Evolutionary conservation across 1,140 invertebrate species (phyloP).

Genomic region (Xylocopa sonorina): DNA sequence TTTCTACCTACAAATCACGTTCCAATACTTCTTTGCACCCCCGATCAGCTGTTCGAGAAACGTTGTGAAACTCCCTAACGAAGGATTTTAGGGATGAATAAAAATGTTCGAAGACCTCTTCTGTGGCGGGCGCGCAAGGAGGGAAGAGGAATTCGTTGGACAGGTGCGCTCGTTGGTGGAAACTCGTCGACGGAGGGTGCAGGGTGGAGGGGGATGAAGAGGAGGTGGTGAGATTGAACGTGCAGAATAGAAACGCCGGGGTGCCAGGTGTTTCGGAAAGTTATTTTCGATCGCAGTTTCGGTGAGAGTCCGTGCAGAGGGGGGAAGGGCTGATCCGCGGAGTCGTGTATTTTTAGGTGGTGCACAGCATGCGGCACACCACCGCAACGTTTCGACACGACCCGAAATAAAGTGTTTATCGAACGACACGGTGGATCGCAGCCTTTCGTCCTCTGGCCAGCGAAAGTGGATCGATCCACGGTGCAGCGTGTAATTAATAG

Average conservation of each 20-base stretch:
- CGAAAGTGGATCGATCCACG: conserved; percentile 50
- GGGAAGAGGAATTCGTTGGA: conserved; percentile 19
- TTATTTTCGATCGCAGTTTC: conserved; percentile 74
- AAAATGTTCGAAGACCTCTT: background rate
- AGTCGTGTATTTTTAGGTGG: conserved; percentile 73
- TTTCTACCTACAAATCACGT: too few species aligned
- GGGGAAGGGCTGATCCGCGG: conserved; percentile 48
- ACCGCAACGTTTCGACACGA: conserved; percentile 72
- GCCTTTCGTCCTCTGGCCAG: conserved; percentile 16
- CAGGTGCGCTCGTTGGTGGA: conserved; percentile 46
- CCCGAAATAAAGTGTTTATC: conserved; percentile 77
- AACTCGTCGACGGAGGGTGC: background rate
- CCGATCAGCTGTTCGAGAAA: too few species aligned
- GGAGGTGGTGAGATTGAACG: conserved; percentile 29
- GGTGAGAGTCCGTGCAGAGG: conserved; percentile 36
- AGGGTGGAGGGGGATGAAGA: background rate
- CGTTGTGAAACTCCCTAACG: background rate
- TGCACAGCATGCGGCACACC: conserved; percentile 70
- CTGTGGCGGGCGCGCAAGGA: too few species aligned
- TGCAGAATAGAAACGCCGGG: conserved; percentile 61
- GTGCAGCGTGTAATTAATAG: conserved; percentile 19
- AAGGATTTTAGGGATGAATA: background rate
- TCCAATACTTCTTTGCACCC: too few species aligned
- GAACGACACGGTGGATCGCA: conserved; percentile 52
- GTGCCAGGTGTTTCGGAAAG: conserved; percentile 72